Evolutionary conservation across 2,888 invertebrate genomes (phyloP).

Genomic region (Dioctria rufipes): DNA sequence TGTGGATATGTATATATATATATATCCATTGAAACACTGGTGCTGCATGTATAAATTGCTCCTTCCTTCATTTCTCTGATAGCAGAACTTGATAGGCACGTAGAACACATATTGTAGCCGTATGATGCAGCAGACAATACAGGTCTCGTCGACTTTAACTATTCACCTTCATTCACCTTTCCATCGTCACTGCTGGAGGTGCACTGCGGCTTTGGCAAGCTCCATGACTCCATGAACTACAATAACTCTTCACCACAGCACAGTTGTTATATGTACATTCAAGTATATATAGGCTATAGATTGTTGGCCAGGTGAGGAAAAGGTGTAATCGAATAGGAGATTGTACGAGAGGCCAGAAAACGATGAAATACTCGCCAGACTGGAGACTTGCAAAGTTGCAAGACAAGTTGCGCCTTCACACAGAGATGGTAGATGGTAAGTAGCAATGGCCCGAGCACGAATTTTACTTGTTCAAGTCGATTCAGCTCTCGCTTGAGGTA

Average conservation of each 20-base stretch:
- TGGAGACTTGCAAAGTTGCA: conserved; percentile 7
- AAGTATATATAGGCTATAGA: conserved; percentile 4
- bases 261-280: background rate
- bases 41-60: conserved; percentile 30
- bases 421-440: conserved; percentile 14
- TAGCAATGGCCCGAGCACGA: conserved; percentile 36
- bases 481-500: conserved; percentile 23
- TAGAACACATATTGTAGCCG: background rate
- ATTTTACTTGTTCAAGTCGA: conserved; percentile 20
- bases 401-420: conserved; percentile 25
- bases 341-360: conserved; percentile 1
- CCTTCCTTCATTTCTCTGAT: conserved; percentile 18
- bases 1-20: background rate
- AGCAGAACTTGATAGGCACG: conserved; percentile 38
- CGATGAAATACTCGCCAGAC: conserved; percentile 9
- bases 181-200: conserved; percentile 11
- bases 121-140: background rate
- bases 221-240: background rate
- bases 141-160: background rate
- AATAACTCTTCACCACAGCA: background rate
- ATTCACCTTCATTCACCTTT: conserved; percentile 25
- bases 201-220: conserved; percentile 19
- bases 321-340: conserved; percentile 23
- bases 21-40: background rate
- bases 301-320: conserved; percentile 32